Evolutionary conservation across 2,113 vertebrate species (phyloP), one percentile per base, ranked within the genome.

Genomic region (Bettongia penicillata): DNA sequence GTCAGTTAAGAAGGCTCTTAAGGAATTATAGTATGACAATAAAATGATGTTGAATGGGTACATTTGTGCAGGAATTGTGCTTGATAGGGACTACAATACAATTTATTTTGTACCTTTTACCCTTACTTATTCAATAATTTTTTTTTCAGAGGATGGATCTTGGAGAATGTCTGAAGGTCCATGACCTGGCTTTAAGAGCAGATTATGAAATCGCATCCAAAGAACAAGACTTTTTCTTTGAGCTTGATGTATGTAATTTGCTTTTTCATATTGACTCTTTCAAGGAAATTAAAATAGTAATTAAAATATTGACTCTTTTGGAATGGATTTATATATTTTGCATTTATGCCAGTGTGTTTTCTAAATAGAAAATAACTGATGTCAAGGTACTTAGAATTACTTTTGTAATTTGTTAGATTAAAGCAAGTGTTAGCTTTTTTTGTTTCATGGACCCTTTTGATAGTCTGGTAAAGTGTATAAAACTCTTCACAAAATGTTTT

Each of bases 161-260:
- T 98, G 99, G 99, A 97, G 99, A 99, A 98, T 99, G 99, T 97
- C 98, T 99, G 96, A 99, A 99, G 98, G 99, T 99, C 91, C 99
- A 99, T 92, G 99, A 99, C 98, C 98, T 99, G 98, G 99, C 99
- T 23, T 98, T 99, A 95, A 99, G 99, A 98, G 99, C 99, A 90
- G 99, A 99, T 98, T 99, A 99, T 96, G 99, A 99, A 99, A 99
- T 99, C 94, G 99, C 99, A 93, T 99, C 99, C 91, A 99, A 99
- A 98, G 99, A 99, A 97, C 99, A 99, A 97, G 99, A 99, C 97
- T 99, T 99, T 98, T 99, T 99, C 98, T 99, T 99, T 97, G 99
- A 99, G 96, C 99, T 99, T 98, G 99, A 99, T 98, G 99, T 99
- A 99, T 98, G 99, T 99, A 93, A 96, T 95, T 98, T 98, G 91